Percentiles rank a stretch among this genome's conserved stretches.
These are phyloP conservation scores for Acrossocheilus wenchowensis DNA, from an alignment of 2,797 vertebrate species.

Conservation along the genomic window DNA sequence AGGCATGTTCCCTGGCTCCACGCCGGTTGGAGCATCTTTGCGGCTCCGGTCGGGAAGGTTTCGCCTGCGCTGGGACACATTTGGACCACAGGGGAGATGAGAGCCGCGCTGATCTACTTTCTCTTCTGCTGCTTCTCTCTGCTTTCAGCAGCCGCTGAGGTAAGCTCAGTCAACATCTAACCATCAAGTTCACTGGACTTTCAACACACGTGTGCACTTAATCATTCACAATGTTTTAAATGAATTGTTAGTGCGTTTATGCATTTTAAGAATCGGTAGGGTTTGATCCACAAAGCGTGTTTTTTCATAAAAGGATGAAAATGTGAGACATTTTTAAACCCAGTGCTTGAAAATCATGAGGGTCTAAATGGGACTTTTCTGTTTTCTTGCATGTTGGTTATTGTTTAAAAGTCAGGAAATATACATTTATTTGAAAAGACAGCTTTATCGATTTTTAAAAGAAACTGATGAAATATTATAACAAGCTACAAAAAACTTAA, in stretches of 20 bases:
- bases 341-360: neutral
- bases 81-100: slow-evolving; percentile 89
- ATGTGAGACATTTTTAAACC: neutral
- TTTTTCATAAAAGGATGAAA: neutral
- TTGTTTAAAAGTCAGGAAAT: neutral
- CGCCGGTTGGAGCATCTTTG: slow-evolving; percentile 84
- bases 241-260: neutral
- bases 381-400: neutral
- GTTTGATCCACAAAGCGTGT: neutral
- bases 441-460: neutral
- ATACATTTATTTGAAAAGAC: too few species aligned
- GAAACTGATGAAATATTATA: neutral
- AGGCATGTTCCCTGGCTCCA: slow-evolving; percentile 86
- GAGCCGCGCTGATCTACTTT: slow-evolving; percentile 86
- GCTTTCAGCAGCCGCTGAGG: slow-evolving; percentile 84
- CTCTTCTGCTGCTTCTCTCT: slow-evolving; percentile 87
- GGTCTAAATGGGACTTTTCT: neutral
- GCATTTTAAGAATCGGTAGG: neutral
- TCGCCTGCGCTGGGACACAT: slow-evolving; percentile 76
- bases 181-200: neutral
- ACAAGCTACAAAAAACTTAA: neutral
- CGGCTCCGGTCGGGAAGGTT: slow-evolving; percentile 82
- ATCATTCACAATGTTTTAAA: neutral
- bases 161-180: slow-evolving; percentile 61
- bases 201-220: neutral